These are phyloP conservation scores for Mechanitis mazaeus DNA, from an alignment of 2,888 invertebrate species.

Conservation along the genomic window DNA sequence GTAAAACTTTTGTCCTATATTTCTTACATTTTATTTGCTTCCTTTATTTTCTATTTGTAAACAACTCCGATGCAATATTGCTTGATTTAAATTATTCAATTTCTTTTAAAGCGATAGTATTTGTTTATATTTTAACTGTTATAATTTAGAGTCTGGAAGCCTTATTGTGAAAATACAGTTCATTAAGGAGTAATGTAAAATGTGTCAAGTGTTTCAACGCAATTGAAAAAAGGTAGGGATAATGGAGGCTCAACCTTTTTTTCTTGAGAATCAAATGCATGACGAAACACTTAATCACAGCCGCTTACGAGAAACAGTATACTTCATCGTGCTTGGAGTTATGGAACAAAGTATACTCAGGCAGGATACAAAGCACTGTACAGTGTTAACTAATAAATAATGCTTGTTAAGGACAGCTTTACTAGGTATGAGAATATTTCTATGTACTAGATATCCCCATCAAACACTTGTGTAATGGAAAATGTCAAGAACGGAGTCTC, in stretches of 20 bases:
- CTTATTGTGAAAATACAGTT: conserved; percentile 36
- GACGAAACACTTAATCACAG: background rate
- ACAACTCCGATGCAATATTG: no score
- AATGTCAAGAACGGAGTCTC: no score
- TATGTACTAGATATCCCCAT: no score
- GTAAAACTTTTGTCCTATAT: conserved; percentile 18
- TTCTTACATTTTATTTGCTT: conserved; percentile 11
- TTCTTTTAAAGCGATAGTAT: background rate
- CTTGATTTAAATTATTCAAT: no score
- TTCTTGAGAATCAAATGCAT: background rate
- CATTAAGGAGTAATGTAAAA: conserved; percentile 35
- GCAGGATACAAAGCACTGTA: conserved; percentile 8
- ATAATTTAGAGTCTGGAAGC: no score
- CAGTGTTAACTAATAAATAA: conserved; percentile 26
- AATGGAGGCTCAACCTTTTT: conserved; percentile 11
- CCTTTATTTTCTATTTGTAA: conserved; percentile 10
- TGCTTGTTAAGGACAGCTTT: conserved; percentile 20
- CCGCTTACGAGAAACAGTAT: no score
- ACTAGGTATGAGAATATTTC: conserved; percentile 14
- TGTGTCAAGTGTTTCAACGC: conserved; percentile 24
- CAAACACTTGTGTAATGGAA: no score
- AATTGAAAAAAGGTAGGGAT: conserved; percentile 22
- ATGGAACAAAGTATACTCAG: no score
- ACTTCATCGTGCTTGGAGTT: background rate
- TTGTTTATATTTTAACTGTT: no score